phyloP scores from a whole-genome alignment of 2,888 invertebrate species.

The Flexamia atlantica region DNA sequence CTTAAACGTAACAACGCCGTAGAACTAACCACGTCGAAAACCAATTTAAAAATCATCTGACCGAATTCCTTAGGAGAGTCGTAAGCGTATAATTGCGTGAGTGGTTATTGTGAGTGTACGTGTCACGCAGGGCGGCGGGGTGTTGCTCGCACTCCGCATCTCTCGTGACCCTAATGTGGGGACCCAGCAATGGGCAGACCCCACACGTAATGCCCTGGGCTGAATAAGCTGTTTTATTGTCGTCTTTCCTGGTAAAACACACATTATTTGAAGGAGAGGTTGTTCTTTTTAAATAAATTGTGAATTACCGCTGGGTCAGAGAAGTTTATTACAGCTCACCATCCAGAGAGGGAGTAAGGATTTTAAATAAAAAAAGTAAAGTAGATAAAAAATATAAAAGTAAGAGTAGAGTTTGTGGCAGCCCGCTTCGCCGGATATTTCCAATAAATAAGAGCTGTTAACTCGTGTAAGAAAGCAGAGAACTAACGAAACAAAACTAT shows the following conservation, averaged over 20 bases:
- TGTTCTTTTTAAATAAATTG: background rate
- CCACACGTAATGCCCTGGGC: conserved; percentile 29
- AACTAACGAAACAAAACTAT: no score
- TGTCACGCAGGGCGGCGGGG: background rate
- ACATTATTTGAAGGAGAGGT: background rate
- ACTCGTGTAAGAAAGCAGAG: no score
- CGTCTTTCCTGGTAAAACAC: conserved; percentile 10
- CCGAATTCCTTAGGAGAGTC: conserved; percentile 31
- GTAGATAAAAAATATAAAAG: no score
- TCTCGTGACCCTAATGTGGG: conserved; percentile 19
- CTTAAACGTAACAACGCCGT: no score
- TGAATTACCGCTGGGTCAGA: background rate
- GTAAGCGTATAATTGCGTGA: conserved; percentile 49
- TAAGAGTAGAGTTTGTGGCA: no score
- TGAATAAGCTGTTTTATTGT: conserved; percentile 30
- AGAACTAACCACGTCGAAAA: background rate
- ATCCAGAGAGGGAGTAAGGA: no score
- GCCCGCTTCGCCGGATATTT: no score
- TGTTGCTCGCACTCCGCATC: background rate
- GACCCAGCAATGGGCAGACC: conserved; percentile 22
- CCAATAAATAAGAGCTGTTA: no score
- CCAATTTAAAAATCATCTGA: background rate
- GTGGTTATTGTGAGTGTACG: conserved; percentile 31
- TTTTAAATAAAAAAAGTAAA: no score
- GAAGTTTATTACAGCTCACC: background rate